Evolutionary conservation across 2,888 invertebrate species (phyloP).

Genomic region (Phania funesta): DNA sequence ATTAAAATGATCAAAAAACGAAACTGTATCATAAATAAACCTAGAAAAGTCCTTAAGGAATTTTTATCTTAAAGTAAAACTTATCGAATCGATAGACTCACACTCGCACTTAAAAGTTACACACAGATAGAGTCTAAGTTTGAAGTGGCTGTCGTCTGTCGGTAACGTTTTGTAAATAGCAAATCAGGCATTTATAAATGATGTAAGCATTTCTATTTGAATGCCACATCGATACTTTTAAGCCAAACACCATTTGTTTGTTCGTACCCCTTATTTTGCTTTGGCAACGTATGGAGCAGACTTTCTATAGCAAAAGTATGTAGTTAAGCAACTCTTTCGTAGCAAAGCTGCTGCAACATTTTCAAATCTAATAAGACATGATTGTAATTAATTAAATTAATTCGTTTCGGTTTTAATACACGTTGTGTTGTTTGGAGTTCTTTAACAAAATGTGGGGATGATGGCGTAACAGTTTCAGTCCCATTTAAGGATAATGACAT

Average conservation of each 20-base stretch:
- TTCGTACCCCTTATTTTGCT: not conserved
- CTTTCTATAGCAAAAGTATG: not conserved
- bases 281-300: constrained; percentile 4
- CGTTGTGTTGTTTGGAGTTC: constrained; percentile 72
- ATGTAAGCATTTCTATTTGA: constrained; percentile 74
- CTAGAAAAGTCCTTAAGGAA: constrained; percentile 60
- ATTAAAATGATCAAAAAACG: constrained; percentile 52
- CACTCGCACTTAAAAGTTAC: not conserved
- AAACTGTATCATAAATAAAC: not conserved
- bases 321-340: constrained; percentile 32
- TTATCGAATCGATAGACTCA: constrained; percentile 59
- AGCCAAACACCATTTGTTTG: constrained; percentile 60
- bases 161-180: constrained; percentile 78
- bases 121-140: constrained; percentile 9
- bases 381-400: constrained; percentile 81
- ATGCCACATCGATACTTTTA: constrained; percentile 50
- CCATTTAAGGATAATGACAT: constrained; percentile 62
- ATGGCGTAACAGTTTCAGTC: constrained; percentile 38
- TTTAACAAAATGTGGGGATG: constrained; percentile 6
- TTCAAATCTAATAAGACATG: constrained; percentile 79
- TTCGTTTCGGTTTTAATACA: constrained; percentile 80
- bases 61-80: constrained; percentile 50
- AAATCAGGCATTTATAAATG: constrained; percentile 80
- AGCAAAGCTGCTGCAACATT: constrained; percentile 58
- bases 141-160: constrained; percentile 43